phyloP scores from a whole-genome alignment of 2,888 invertebrate species.

The Ormyrus nitidulus region DNA sequence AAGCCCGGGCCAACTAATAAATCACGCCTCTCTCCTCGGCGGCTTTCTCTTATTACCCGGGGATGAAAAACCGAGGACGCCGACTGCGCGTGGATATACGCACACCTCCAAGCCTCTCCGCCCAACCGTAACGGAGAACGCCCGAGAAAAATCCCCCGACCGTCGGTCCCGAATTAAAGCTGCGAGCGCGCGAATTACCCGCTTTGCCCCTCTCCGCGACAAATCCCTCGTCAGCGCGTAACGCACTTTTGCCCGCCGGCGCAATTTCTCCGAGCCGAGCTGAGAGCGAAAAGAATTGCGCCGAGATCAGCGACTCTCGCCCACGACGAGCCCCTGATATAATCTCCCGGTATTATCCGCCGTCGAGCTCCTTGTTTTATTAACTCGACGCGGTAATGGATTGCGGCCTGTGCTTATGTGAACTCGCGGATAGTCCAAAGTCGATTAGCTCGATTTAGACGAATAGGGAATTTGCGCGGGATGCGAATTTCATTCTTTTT shows the following conservation, averaged over 20 bases:
- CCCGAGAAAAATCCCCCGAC: background rate
- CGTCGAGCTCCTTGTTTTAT: no score
- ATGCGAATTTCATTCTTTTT: no score
- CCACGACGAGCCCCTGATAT: background rate
- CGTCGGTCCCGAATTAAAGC: background rate
- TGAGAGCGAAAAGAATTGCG: conserved; percentile 1
- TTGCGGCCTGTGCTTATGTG: no score
- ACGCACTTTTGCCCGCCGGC: no score
- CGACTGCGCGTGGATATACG: background rate
- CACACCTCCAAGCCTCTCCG: background rate
- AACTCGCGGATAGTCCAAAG: no score
- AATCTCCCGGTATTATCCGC: background rate
- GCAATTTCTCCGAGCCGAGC: background rate
- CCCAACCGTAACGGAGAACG: background rate
- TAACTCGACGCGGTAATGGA: no score
- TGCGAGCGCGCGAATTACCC: conserved; percentile 3
- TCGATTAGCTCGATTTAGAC: no score
- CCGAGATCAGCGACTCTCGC: conserved; percentile 22
- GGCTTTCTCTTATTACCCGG: no score
- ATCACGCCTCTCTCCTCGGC: no score
- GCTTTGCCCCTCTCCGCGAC: background rate
- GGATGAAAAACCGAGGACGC: no score
- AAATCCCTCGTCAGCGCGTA: conserved; percentile 12
- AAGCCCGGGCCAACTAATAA: no score
- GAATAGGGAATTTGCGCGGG: no score